Evolutionary conservation across 1,140 invertebrate species (phyloP).

Genomic region (Pseudomyrmex cubaensis): DNA sequence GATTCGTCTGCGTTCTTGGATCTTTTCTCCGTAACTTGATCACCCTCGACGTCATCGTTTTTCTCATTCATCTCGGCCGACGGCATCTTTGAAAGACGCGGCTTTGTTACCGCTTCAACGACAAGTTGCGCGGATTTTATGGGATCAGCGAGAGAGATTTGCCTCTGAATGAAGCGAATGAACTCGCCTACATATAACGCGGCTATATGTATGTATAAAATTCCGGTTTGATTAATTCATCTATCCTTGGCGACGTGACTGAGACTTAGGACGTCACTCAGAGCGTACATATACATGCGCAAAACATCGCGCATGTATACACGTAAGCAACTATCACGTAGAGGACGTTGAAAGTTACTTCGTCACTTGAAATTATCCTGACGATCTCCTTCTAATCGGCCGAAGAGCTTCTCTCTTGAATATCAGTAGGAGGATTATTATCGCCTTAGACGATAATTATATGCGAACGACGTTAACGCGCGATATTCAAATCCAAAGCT

Average conservation of each 20-base stretch:
- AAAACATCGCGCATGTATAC: background rate
- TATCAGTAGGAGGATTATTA: background rate
- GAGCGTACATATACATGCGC: background rate
- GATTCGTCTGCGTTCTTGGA: background rate
- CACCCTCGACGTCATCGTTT: background rate
- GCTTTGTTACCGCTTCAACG: background rate
- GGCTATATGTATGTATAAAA: background rate
- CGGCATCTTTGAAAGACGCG: background rate
- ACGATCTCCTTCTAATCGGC: background rate
- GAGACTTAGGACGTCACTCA: background rate
- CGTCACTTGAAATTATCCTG: background rate
- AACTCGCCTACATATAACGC: too few relatives aligned
- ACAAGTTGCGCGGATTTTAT: background rate
- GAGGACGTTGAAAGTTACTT: background rate
- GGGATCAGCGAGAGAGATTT: background rate
- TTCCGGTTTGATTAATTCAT: slow-evolving; percentile 5
- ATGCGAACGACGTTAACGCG: background rate
- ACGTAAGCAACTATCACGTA: background rate
- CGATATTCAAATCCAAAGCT: background rate
- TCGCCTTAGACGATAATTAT: background rate
- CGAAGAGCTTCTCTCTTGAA: too few relatives aligned
- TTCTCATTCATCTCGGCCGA: background rate
- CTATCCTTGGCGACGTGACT: background rate
- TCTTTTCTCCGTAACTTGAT: background rate
- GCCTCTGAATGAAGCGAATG: background rate